Base-by-base conservation (phyloP, 1,140 invertebrate genomes). In the Microplitis demolitor region DNA sequence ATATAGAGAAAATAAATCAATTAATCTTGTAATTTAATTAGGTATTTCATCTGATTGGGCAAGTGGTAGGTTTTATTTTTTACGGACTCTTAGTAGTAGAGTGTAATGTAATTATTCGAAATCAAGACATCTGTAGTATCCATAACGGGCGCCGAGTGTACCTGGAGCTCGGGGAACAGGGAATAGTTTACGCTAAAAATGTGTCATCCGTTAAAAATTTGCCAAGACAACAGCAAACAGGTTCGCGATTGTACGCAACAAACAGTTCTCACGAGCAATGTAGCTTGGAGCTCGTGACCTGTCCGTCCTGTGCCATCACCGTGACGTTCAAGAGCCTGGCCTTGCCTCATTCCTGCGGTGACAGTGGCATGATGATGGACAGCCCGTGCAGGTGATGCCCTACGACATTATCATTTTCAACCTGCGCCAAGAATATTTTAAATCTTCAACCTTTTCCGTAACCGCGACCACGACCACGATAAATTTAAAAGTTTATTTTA, bases 291-390 rank as follows among this genome's bases (percentile, higher is more conserved):
- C 82, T 93, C 56, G 89, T 92, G 4, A 92, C 92, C 5, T 93
- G 92, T 78, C 90, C 92, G 0, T 91, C 91, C 3, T 93, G 92
- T 77, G 88, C 93, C 35, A 90, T 93, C 16, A 85, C 88, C 4
- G 84, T 93, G 9, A 88, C 87, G 51, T 91, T 93, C 71, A 89
- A 87, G 72, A 88, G 87, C 31, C 79, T 90, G 4, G 78, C 85
- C 24, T 76, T 89, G 67, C 77, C 83, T 1, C 84, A 87, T 66
- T 80, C 85, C 53, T 88, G 87, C 76, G 79, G 79, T 50, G 86
- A 87, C 37, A 83, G 80, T 6, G 80, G 81, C 1, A 76, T 86
- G 14, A 79, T 80, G 60, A 82, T 84, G 74, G 79, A 86, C 35
- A 86, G 78, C 37, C 84, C 85, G 9, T 87, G 85, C 78, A 85